Conservation (phyloP, 2,797 vertebrate species). For the Orestias chungarensis region DNA sequence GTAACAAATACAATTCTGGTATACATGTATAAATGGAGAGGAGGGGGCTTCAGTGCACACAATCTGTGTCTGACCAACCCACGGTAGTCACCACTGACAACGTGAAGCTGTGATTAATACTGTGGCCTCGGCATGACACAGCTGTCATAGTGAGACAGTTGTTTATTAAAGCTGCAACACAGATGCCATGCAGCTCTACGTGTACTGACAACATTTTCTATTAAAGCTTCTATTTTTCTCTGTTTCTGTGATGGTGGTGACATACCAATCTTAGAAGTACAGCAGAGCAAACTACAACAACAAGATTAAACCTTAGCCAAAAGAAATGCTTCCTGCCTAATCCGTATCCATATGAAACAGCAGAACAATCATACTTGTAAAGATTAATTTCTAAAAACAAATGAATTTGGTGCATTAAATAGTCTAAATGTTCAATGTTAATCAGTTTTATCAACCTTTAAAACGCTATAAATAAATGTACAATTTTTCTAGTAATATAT, state of each 20-base stretch:
- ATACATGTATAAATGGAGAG: neutral
- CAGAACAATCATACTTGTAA: neutral
- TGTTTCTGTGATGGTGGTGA: neutral
- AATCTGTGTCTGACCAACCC: neutral
- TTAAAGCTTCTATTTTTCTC: neutral
- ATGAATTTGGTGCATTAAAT: no score
- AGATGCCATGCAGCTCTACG: neutral
- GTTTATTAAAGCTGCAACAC: slow-evolving; percentile 4
- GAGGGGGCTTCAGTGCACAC: neutral
- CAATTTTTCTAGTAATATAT: neutral
- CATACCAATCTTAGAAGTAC: neutral
- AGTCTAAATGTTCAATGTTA: no score
- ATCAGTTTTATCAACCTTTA: neutral
- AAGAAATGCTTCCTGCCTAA: neutral
- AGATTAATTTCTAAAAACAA: neutral
- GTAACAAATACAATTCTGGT: neutral
- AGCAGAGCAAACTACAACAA: neutral
- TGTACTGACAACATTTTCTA: neutral
- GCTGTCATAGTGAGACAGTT: neutral
- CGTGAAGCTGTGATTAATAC: slow-evolving; percentile 13
- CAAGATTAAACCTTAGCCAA: neutral
- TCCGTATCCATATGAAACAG: neutral
- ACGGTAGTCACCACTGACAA: neutral
- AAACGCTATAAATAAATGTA: neutral
- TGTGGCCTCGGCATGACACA: slow-evolving; percentile 4